Evolutionary conservation across 2,888 invertebrate species (phyloP).

Genomic region (Ormia ochracea): DNA sequence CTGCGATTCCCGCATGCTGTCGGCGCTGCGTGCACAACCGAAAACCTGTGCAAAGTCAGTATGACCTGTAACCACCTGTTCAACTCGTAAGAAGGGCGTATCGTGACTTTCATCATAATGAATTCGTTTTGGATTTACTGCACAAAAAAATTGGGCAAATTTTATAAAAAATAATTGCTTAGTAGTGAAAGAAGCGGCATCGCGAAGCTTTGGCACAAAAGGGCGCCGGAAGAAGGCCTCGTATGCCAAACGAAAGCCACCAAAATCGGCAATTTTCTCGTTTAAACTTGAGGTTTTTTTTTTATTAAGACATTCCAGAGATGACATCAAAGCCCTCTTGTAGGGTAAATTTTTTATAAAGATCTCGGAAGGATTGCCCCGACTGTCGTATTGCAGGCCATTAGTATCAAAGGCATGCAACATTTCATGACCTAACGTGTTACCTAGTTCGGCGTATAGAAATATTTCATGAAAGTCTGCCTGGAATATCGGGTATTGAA

Average conservation of each 20-base stretch:
- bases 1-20: not conserved
- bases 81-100: constrained; percentile 56
- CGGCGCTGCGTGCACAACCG: constrained; percentile 25
- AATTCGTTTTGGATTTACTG: constrained; percentile 41
- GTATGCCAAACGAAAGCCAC: constrained; percentile 66
- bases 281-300: constrained; percentile 58
- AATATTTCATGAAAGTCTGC: constrained; percentile 55
- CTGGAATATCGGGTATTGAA: constrained; percentile 61
- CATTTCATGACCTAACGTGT: constrained; percentile 66
- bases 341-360: constrained; percentile 41
- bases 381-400: constrained; percentile 64
- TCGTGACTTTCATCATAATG: constrained; percentile 61
- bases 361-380: constrained; percentile 56
- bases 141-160: constrained; percentile 67
- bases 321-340: constrained; percentile 22
- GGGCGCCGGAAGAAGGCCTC: constrained; percentile 54
- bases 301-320: constrained; percentile 53
- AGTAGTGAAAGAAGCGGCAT: not conserved
- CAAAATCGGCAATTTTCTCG: constrained; percentile 66
- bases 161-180: constrained; percentile 65
- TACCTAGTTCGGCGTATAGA: constrained; percentile 64
- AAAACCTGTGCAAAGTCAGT: constrained; percentile 63
- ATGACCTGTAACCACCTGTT: constrained; percentile 62
- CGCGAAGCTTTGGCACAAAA: not conserved
- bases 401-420: constrained; percentile 65